Evolutionary conservation across 2,113 vertebrate genomes (phyloP).

Genomic region (Psilopsiagon aymara): DNA sequence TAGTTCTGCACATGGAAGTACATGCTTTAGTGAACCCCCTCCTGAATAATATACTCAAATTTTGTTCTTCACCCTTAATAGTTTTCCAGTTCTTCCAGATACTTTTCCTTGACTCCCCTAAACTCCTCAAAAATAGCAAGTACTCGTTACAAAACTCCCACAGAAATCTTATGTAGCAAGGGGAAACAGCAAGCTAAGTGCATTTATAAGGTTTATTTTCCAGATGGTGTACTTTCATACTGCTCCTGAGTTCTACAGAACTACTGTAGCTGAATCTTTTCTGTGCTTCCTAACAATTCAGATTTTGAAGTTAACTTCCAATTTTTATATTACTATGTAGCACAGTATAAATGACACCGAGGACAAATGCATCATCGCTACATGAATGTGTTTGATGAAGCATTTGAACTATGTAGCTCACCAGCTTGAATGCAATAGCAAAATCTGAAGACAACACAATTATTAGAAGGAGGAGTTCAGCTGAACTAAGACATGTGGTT

Average conservation of each 20-base stretch:
- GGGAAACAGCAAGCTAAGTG: neutral
- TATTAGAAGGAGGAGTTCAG: neutral
- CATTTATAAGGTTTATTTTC: neutral
- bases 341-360: neutral
- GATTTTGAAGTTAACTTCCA: neutral
- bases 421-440: neutral
- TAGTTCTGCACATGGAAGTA: neutral
- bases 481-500: rapidly evolving
- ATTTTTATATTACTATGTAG: neutral
- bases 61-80: neutral
- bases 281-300: neutral
- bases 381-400: neutral
- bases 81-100: neutral
- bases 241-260: neutral
- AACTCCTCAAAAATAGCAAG: neutral
- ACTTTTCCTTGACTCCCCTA: neutral
- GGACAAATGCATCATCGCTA: neutral
- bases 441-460: neutral
- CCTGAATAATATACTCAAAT: neutral
- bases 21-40: neutral
- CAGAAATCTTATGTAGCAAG: neutral
- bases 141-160: neutral
- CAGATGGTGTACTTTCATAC: neutral
- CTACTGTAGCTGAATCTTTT: neutral
- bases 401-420: neutral